These are phyloP conservation scores for Sardinella longiceps DNA, from an alignment of 2,797 vertebrate genomes.

Conservation along the genomic window DNA sequence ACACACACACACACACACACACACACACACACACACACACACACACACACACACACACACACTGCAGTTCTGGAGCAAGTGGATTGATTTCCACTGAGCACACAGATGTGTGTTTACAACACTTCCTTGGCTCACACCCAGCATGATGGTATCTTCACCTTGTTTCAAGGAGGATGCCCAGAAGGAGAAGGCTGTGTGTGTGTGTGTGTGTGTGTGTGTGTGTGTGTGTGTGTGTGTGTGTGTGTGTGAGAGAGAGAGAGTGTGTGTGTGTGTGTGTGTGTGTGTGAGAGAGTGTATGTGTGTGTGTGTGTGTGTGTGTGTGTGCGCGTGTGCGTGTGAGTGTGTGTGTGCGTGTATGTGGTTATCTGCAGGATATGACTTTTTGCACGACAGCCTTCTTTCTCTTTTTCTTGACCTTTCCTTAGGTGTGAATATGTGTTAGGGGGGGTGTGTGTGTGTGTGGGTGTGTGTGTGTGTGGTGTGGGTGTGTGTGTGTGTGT, in stretches of 20 bases:
- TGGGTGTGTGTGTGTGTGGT: too few species aligned
- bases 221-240: not conserved
- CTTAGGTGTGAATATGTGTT: not conserved
- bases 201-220: not conserved
- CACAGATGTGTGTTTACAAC: conserved; percentile 39
- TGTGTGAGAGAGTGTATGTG: too few species aligned
- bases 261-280: not conserved
- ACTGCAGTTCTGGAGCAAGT: conserved; percentile 5
- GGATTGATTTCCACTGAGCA: conserved; percentile 43
- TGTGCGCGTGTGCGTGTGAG: not conserved
- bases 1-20: not conserved
- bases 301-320: not conserved
- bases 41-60: not conserved
- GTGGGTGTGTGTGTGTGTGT: not conserved
- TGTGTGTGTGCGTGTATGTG: too few species aligned
- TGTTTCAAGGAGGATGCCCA: not conserved
- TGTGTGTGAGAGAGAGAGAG: not conserved
- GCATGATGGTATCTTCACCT: conserved; percentile 3
- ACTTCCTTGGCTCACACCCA: not conserved
- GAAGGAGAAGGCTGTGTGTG: not conserved
- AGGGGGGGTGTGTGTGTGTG: not conserved
- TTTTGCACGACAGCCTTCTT: conserved; percentile 1
- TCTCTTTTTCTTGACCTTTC: not conserved
- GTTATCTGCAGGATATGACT: not conserved
- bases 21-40: not conserved